Conservation (phyloP, 2,797 vertebrate species). For the Atherinosoma microstoma region DNA sequence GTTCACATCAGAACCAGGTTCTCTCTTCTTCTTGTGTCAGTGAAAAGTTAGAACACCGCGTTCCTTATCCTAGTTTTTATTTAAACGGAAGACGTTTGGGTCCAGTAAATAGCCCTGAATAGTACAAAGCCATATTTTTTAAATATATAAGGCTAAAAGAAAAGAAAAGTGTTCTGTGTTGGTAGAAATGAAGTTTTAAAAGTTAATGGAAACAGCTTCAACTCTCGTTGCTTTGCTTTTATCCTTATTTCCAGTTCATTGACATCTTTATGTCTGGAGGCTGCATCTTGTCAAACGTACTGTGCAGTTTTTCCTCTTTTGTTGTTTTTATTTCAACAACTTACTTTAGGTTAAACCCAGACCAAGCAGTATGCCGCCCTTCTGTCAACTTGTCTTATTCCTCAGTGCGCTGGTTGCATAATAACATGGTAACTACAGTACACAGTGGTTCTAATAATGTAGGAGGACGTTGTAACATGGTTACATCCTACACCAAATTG, state of each 20-base stretch:
- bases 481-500: not conserved
- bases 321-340: not conserved
- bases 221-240: not conserved
- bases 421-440: not conserved
- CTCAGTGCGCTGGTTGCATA: not conserved
- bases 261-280: not conserved
- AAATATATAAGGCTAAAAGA: not conserved
- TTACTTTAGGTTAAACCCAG: not conserved
- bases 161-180: not conserved
- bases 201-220: not conserved
- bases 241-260: not conserved
- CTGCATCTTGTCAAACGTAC: not conserved
- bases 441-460: not conserved
- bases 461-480: no score
- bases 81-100: not conserved
- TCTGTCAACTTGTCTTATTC: not conserved
- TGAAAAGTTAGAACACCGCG: not conserved
- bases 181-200: not conserved
- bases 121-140: not conserved
- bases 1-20: conserved; percentile 2
- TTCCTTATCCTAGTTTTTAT: not conserved
- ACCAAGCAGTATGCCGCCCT: not conserved
- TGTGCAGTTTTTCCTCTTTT: not conserved
- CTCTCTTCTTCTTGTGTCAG: not conserved
- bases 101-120: not conserved